phyloP scores from a whole-genome alignment of 2,113 vertebrate species.

The Fulica atra region DNA sequence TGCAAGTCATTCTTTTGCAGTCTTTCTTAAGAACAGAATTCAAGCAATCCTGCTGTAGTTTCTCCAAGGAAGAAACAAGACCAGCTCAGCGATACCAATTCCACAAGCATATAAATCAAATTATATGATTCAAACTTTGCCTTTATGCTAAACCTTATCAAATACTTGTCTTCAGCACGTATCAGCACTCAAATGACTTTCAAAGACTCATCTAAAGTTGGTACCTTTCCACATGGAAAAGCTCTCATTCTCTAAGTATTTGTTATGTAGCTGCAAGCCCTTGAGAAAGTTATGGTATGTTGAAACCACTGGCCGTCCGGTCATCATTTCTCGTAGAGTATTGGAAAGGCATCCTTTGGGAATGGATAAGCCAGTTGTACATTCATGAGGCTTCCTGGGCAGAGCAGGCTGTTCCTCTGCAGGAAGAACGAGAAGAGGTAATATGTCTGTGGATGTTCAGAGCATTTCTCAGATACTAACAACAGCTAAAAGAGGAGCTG shows the following conservation, averaged over 20 bases:
- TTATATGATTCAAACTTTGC: background rate
- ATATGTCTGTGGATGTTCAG: background rate
- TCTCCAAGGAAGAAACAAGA: background rate
- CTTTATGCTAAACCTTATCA: background rate
- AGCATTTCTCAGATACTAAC: background rate
- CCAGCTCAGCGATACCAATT: background rate
- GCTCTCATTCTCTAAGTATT: conserved; percentile 41
- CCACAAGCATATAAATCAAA: background rate
- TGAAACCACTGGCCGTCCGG: conserved; percentile 34
- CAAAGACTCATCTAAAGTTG: background rate
- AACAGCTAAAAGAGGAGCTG: background rate
- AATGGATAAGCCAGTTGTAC: conserved; percentile 41
- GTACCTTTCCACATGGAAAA: conserved; percentile 70
- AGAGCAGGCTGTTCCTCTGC: conserved; percentile 9
- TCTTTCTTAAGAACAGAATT: background rate
- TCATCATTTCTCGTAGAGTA: conserved; percentile 56
- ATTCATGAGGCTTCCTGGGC: conserved; percentile 14
- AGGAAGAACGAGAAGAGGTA: background rate
- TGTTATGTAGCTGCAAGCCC: conserved; percentile 59
- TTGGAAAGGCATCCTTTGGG: conserved; percentile 31
- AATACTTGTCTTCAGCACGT: background rate
- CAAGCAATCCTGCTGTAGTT: background rate
- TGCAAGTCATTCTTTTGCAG: background rate
- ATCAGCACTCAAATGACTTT: background rate
- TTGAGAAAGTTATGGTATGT: conserved; percentile 61